Evolutionary conservation across 2,797 vertebrate species (phyloP), one percentile per base, ranked within the genome.

Genomic region (Steatocranus sp.): DNA sequence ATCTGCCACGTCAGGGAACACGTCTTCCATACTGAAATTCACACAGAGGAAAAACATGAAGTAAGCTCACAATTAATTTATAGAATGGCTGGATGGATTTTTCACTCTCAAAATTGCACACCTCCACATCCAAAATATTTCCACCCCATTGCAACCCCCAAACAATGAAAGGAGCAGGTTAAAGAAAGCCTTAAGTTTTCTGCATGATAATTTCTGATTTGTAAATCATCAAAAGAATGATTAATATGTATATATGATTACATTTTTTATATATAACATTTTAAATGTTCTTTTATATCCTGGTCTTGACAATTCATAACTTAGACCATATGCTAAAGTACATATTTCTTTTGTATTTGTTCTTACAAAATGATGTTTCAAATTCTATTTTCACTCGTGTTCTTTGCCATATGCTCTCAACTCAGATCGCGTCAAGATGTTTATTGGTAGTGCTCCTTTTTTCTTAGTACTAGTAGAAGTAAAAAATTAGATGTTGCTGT

Each of bases 1-100:
- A 0, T 2, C 2, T 0, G 92, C 32, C 8, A 98, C 68, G 0
- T 6, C 0, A 0, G 97, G 97, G 77, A 99, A 99, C n/a, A 98
- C 95, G 0, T 94, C 91, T 1, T 18, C 1, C 91, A 99, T n/a
- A 23, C 98, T 97, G 85, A 27, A 74, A 86, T 11, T 88, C 3
- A 12, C 9, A 78, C 6, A 76, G 6, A 46, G 8, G 12, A n/a
- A 54, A 66, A 48, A 78, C 2, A 20, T 56, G 3, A 73, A 5
- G 36, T 73, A 7, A 76, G 15, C 14, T n/a, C 12, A 75, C 3
- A 73, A n/a, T 12, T 30, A 5, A 48, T 68, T 68, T 10, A 25
- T 11, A 4, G 30, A 61, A 61, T 34, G 9, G 54, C 15, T 58
- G 18, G 58, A 36, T 61, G 58, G 11, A 61, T 38, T 66, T 66